Percentiles rank a stretch among this genome's conserved stretches.
These are phyloP conservation scores for Microcaecilia unicolor DNA, from an alignment of 2,797 vertebrate genomes.

Conservation along the genomic window DNA sequence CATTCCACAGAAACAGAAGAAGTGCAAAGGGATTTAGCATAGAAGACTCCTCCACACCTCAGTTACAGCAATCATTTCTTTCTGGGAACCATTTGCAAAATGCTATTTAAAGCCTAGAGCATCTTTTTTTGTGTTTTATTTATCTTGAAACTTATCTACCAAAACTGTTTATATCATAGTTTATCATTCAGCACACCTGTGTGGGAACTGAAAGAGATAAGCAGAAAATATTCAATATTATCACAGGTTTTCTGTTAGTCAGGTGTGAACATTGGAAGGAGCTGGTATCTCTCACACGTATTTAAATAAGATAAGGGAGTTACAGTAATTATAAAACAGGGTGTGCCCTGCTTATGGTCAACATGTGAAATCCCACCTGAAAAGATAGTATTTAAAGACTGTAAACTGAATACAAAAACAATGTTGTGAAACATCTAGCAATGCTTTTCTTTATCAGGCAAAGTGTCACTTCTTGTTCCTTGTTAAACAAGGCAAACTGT, in stretches of 20 bases:
- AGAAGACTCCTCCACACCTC: too few species aligned
- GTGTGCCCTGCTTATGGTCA: constrained; percentile 50
- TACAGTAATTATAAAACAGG: constrained; percentile 48
- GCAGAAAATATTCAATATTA: constrained; percentile 19
- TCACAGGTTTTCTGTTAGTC: constrained; percentile 43
- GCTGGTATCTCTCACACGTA: constrained; percentile 43
- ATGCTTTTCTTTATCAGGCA: constrained; percentile 9
- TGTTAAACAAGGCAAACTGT: too few species aligned
- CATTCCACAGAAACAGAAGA: too few species aligned
- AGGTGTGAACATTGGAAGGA: constrained; percentile 49
- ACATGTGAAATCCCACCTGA: constrained; percentile 52
- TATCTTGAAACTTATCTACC: constrained; percentile 30
- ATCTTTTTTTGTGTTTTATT: constrained; percentile 3
- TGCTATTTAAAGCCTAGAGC: too few species aligned
- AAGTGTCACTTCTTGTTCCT: constrained; percentile 1
- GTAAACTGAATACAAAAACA: constrained; percentile 46
- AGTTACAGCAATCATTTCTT: too few species aligned
- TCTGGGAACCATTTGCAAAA: too few species aligned
- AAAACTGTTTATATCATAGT: constrained; percentile 56
- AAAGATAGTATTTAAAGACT: constrained; percentile 53
- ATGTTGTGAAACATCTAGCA: constrained; percentile 4
- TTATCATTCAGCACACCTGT: constrained; percentile 49
- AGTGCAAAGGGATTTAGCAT: too few species aligned
- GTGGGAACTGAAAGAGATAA: constrained; percentile 37
- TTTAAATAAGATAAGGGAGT: constrained; percentile 69